Evolutionary conservation across 2,113 vertebrate species (phyloP).

Genomic region (Stigmatopora argus): DNA sequence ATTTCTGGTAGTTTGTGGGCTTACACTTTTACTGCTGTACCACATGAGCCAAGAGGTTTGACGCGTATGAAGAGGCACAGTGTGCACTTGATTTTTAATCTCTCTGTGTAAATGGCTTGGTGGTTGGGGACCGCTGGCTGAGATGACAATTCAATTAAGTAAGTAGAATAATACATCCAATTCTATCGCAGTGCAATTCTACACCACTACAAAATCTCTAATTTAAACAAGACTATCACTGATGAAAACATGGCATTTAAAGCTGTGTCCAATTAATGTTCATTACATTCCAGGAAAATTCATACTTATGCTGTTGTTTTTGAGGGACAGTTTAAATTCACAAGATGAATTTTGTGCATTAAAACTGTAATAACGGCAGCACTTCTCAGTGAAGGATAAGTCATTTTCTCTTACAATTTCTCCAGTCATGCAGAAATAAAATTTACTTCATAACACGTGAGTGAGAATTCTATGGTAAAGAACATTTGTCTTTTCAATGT

Average conservation of each 20-base stretch:
- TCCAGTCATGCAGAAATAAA: background rate
- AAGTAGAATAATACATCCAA: background rate
- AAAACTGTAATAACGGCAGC: background rate
- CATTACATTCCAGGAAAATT: background rate
- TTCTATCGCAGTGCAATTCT: background rate
- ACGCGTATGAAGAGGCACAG: background rate
- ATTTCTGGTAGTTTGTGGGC: background rate
- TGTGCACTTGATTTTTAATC: background rate
- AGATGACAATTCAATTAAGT: background rate
- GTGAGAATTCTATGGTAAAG: no score
- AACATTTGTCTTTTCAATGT: background rate
- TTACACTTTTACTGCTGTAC: background rate
- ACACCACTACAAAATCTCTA: background rate
- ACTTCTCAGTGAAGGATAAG: background rate
- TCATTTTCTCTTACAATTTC: background rate
- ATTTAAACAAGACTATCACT: background rate
- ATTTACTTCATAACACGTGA: background rate
- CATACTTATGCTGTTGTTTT: constrained; percentile 1
- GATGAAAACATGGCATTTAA: background rate
- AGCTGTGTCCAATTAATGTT: background rate
- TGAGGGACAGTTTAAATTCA: constrained; percentile 7
- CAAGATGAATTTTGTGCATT: background rate
- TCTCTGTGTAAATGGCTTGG: background rate
- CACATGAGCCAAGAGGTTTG: background rate
- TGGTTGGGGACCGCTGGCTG: background rate